These are phyloP conservation scores for Oophaga pumilio DNA, from an alignment of 2,113 vertebrate species.

Conservation along the genomic window DNA sequence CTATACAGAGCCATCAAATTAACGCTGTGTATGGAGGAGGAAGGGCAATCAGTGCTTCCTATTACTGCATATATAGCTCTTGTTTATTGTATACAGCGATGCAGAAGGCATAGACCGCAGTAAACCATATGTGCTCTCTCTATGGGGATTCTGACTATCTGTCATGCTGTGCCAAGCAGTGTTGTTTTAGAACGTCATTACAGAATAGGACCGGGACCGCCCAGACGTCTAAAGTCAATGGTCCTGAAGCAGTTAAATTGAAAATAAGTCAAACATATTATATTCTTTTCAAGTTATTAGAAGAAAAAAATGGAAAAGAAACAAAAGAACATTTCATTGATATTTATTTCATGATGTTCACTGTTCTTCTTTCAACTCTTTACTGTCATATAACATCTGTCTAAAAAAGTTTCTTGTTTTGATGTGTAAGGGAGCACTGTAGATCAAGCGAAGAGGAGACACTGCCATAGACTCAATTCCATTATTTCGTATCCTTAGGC, in stretches of 20 bases:
- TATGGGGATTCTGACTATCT: no score
- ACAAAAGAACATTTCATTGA: background rate
- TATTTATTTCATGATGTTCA: background rate
- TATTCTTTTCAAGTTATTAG: background rate
- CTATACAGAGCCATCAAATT: no score
- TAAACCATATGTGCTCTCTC: no score
- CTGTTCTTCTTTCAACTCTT: background rate
- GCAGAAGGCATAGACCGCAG: no score
- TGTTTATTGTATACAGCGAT: no score
- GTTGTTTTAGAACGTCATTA: no score
- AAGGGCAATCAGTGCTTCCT: no score
- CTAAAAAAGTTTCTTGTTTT: background rate
- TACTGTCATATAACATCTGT: background rate
- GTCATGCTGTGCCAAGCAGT: no score
- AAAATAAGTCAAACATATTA: background rate
- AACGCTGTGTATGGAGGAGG: no score
- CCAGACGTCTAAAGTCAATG: no score
- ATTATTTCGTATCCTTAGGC: slow-evolving; percentile 23
- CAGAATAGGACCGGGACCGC: no score
- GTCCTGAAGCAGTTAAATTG: background rate
- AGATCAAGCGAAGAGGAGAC: background rate
- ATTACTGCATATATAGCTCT: no score
- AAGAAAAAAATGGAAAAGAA: background rate
- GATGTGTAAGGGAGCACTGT: background rate
- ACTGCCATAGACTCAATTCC: background rate